phyloP scores from a whole-genome alignment of 2,113 vertebrate species.

The Anarrhichthys ocellatus region DNA sequence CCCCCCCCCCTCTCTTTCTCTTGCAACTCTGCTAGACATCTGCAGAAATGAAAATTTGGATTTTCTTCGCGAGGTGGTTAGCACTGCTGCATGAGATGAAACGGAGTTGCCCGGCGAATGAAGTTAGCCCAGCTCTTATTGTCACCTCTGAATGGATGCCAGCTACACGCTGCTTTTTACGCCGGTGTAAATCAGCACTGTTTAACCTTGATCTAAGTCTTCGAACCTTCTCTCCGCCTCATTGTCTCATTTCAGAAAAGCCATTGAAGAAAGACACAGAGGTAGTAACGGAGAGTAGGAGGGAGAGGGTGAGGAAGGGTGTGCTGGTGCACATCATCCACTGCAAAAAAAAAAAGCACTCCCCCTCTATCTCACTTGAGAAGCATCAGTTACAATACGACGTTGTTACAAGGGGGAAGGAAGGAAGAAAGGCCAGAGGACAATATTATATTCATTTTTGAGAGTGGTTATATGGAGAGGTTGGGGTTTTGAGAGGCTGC shows the following conservation, averaged over 20 bases:
- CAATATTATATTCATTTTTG: conserved; percentile 5
- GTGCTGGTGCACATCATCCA: neutral
- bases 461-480: conserved; percentile 3
- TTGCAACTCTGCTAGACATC: conserved; percentile 9
- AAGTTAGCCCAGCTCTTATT: neutral
- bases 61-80: conserved; percentile 22
- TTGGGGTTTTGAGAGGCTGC: conserved; percentile 7
- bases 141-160: conserved; percentile 16
- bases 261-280: neutral
- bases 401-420: neutral
- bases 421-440: conserved; percentile 6
- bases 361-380: neutral
- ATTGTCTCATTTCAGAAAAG: conserved; percentile 6
- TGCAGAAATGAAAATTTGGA: conserved; percentile 13
- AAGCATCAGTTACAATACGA: neutral
- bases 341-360: neutral
- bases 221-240: neutral
- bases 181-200: neutral
- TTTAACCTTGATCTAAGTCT: conserved; percentile 19
- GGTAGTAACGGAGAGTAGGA: neutral
- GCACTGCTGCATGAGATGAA: conserved; percentile 8
- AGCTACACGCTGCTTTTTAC: neutral
- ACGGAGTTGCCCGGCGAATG: neutral
- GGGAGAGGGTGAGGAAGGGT: neutral
- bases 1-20: neutral